phyloP scores from a whole-genome alignment of 2,888 invertebrate genomes.

The Drosophila borealis region DNA sequence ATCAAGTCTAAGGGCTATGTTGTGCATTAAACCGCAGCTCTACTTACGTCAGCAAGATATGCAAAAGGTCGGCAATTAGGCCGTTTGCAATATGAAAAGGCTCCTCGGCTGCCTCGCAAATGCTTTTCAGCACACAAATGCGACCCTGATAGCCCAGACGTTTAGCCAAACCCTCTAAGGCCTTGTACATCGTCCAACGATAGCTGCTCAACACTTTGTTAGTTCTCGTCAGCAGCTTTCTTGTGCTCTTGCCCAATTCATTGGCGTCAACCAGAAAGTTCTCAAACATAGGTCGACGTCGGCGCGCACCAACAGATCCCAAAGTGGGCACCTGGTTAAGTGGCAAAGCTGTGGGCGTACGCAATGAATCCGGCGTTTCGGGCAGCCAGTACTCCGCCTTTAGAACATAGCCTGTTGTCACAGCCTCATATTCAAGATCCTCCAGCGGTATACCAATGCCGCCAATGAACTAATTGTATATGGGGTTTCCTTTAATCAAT shows the following conservation, averaged over 20 bases:
- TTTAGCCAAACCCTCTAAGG: slow-evolving; percentile 76
- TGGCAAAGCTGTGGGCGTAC: slow-evolving; percentile 61
- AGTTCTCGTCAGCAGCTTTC: slow-evolving; percentile 54
- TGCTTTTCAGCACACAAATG: slow-evolving; percentile 90
- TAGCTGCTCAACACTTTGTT: slow-evolving; percentile 75
- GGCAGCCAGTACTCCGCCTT: slow-evolving; percentile 83
- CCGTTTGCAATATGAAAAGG: slow-evolving; percentile 90
- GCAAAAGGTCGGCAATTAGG: slow-evolving; percentile 90
- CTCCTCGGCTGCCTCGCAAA: slow-evolving; percentile 91
- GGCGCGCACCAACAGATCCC: slow-evolving; percentile 56
- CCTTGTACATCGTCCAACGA: slow-evolving; percentile 82
- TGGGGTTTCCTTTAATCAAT: neutral
- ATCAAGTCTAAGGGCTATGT: neutral
- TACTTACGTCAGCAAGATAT: slow-evolving; percentile 91
- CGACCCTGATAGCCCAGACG: slow-evolving; percentile 89
- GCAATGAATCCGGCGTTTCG: slow-evolving; percentile 66
- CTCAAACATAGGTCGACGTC: slow-evolving; percentile 67
- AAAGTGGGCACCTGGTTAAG: slow-evolving; percentile 61
- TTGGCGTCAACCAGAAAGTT: slow-evolving; percentile 65
- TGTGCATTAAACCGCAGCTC: no score
- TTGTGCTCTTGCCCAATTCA: slow-evolving; percentile 65
- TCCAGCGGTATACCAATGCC: slow-evolving; percentile 84
- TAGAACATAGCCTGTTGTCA: slow-evolving; percentile 83
- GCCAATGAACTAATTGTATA: slow-evolving; percentile 74
- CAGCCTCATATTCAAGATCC: slow-evolving; percentile 78